Evolutionary conservation across 2,113 vertebrate species (phyloP).

Genomic region (Cisticola juncidis): DNA sequence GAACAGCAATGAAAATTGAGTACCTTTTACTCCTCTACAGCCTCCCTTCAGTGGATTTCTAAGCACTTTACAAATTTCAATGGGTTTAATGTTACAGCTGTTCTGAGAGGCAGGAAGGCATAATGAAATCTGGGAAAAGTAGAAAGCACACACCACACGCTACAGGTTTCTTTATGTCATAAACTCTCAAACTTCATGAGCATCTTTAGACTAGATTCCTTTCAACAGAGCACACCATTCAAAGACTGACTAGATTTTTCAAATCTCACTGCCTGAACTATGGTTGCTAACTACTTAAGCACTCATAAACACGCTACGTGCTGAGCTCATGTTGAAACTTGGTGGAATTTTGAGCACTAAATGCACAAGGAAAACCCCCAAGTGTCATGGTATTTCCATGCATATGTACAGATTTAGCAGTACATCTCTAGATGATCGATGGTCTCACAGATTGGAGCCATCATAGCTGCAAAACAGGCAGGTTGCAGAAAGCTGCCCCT

Average conservation of each 20-base stretch:
- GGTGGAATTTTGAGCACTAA: not conserved
- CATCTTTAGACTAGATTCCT: not conserved
- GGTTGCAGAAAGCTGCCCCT: not conserved
- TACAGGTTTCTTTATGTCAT: constrained; percentile 31
- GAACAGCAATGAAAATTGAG: constrained; percentile 11
- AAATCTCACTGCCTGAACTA: not conserved
- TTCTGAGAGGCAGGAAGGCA: constrained; percentile 18
- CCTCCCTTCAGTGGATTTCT: constrained; percentile 34
- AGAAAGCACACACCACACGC: not conserved
- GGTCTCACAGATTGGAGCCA: not conserved
- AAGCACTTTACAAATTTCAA: constrained; percentile 42
- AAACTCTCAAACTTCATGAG: not conserved
- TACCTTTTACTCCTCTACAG: constrained; percentile 26
- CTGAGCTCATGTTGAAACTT: not conserved
- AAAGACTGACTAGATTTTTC: not conserved
- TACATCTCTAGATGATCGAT: not conserved
- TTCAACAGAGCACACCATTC: not conserved
- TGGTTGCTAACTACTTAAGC: not conserved
- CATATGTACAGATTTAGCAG: not conserved
- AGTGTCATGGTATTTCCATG: not conserved
- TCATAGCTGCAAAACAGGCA: not conserved
- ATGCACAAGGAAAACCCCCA: not conserved
- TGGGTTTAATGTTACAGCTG: constrained; percentile 37
- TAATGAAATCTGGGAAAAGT: constrained; percentile 22
- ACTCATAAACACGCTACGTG: not conserved